Evolutionary conservation across 1,140 invertebrate species (phyloP).

Genomic region (Halyomorpha halys): DNA sequence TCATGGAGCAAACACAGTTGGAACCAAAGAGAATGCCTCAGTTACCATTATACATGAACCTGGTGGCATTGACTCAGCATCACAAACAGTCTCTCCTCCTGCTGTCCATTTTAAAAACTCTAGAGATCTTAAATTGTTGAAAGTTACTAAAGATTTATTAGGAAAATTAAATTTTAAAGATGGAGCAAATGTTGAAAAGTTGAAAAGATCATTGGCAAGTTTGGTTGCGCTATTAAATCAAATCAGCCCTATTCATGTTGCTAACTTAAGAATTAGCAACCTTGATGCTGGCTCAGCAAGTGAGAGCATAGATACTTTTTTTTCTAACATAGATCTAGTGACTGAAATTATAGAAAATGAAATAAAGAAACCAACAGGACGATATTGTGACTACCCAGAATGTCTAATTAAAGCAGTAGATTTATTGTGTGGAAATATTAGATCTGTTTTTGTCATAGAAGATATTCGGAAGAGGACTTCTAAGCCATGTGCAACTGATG

Average conservation of each 20-base stretch:
- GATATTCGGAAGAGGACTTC: not conserved
- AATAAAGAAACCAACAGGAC: not conserved
- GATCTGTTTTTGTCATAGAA: not conserved
- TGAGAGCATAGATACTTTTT: not conserved
- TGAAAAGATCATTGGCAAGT: not conserved
- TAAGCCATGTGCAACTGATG: too few relatives aligned
- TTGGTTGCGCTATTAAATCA: not conserved
- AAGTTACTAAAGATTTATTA: not conserved
- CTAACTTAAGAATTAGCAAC: not conserved
- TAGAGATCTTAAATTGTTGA: not conserved
- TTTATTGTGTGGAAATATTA: not conserved
- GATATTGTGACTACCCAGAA: not conserved
- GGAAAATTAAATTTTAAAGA: not conserved
- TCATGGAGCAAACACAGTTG: constrained; percentile 1
- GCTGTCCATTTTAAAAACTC: not conserved
- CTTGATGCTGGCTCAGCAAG: not conserved
- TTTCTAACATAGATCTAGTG: not conserved
- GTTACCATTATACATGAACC: too few relatives aligned
- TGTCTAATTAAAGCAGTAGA: constrained; percentile 1
- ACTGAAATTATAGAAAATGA: constrained; percentile 1
- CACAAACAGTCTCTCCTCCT: too few relatives aligned
- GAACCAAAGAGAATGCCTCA: not conserved
- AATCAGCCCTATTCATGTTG: not conserved
- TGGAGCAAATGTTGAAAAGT: not conserved
- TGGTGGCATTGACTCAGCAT: too few relatives aligned